phyloP scores from a whole-genome alignment of 2,113 vertebrate genomes.

The Atractosteus spatula region DNA sequence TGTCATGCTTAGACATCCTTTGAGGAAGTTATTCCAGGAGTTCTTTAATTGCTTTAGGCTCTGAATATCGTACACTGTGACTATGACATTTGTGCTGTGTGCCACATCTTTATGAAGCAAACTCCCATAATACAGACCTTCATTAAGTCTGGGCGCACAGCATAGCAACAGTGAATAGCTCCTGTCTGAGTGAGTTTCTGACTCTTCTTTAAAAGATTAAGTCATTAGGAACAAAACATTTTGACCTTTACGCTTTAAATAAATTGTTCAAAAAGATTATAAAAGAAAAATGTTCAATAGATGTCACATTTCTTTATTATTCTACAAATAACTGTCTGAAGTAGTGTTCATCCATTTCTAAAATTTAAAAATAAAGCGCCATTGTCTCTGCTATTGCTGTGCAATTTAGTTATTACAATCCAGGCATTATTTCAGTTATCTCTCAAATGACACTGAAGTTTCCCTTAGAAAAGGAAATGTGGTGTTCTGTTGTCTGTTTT shows the following conservation, averaged over 20 bases:
- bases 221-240: slow-evolving; percentile 16
- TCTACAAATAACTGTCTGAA: slow-evolving; percentile 10
- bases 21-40: slow-evolving; percentile 25
- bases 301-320: slow-evolving; percentile 13
- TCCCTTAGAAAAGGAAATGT: slow-evolving; percentile 16
- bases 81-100: slow-evolving; percentile 14
- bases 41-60: slow-evolving; percentile 21
- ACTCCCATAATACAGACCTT: slow-evolving; percentile 7
- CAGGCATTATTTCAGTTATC: slow-evolving; percentile 33
- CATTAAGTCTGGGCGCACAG: background rate
- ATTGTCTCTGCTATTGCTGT: slow-evolving; percentile 19
- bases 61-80: slow-evolving; percentile 4
- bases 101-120: slow-evolving; percentile 3
- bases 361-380: slow-evolving; percentile 19
- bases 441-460: slow-evolving; percentile 12
- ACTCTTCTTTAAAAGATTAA: slow-evolving; percentile 15
- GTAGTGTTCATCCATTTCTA: slow-evolving; percentile 15
- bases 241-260: slow-evolving; percentile 29
- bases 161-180: background rate
- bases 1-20: slow-evolving; percentile 26
- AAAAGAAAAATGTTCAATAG: background rate
- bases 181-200: background rate
- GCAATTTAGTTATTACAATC: slow-evolving; percentile 11
- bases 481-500: slow-evolving; percentile 29
- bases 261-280: slow-evolving; percentile 17